Percentiles rank a stretch among this genome's conserved stretches.
Conservation (phyloP, 2,113 vertebrate genomes). For the Scytalopus superciliaris region DNA sequence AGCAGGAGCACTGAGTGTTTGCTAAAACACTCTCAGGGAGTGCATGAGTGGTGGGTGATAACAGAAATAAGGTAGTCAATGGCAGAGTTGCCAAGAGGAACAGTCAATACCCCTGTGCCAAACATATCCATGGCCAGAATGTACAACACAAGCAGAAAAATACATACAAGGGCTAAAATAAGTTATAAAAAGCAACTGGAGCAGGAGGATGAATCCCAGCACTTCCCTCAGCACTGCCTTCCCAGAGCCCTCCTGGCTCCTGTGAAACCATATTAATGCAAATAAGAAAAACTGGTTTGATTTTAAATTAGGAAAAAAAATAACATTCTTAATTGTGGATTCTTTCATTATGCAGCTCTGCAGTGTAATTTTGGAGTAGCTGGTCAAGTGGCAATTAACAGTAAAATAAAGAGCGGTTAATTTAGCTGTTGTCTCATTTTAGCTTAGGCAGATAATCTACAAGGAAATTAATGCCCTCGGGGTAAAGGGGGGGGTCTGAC, state of each 20-base stretch:
- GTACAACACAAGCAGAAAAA: fast-evolving
- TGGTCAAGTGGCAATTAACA: neutral
- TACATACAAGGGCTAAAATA: fast-evolving
- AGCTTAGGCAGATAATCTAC: neutral
- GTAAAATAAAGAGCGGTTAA: neutral
- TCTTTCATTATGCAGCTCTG: neutral
- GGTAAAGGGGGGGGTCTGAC: neutral
- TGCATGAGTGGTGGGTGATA: fast-evolving
- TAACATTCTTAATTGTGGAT: fast-evolving
- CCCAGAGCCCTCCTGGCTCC: neutral
- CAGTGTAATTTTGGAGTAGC: neutral
- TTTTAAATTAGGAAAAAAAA: neutral
- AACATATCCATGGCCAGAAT: fast-evolving
- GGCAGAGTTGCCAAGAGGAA: fast-evolving
- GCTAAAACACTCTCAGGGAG: neutral
- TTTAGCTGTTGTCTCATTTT: neutral
- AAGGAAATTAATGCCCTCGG: neutral
- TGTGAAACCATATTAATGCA: neutral
- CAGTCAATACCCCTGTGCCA: neutral
- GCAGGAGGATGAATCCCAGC: neutral
- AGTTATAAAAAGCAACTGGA: fast-evolving
- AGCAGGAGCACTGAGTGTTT: fast-evolving
- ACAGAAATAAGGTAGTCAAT: neutral
- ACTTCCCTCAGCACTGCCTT: neutral
- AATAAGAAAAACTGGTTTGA: neutral